Conservation (phyloP, 2,113 vertebrate species). For the Clarias batrachus region DNA sequence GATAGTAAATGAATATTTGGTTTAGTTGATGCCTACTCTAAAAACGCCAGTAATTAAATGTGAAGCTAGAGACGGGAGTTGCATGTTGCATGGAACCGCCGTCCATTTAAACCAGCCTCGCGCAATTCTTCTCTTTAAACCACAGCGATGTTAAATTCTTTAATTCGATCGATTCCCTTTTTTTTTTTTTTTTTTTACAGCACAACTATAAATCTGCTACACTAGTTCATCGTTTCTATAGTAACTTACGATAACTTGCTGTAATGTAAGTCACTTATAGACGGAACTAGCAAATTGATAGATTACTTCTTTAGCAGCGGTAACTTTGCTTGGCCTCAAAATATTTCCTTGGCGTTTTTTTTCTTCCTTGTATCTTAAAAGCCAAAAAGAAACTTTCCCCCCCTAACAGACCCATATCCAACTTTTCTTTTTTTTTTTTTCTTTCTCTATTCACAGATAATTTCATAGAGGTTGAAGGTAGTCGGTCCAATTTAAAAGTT, state of each 20-base stretch:
- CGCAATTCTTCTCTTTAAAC: not conserved
- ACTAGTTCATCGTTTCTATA: not conserved
- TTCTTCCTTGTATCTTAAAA: not conserved
- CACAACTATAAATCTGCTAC: not conserved
- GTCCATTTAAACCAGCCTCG: not conserved
- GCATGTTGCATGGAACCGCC: not conserved
- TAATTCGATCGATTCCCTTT: not conserved
- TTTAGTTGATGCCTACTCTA: conserved; percentile 33
- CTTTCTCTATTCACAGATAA: not conserved
- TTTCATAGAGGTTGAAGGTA: conserved; percentile 27
- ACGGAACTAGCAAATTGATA: not conserved
- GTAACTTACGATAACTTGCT: not conserved
- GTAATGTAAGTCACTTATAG: not conserved
- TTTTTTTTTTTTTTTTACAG: not conserved
- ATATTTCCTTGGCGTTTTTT: not conserved
- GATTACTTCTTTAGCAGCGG: too few species aligned
- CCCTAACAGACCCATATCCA: too few species aligned
- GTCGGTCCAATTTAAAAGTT: conserved; percentile 46
- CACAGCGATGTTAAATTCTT: not conserved
- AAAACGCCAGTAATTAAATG: conserved; percentile 32
- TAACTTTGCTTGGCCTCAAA: not conserved
- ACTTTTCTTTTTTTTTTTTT: too few species aligned
- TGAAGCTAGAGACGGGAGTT: conserved; percentile 2
- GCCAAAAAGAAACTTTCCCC: not conserved
- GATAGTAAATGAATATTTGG: conserved; percentile 34